Conservation (phyloP, 1,140 invertebrate genomes). For the Bombus huntii region DNA sequence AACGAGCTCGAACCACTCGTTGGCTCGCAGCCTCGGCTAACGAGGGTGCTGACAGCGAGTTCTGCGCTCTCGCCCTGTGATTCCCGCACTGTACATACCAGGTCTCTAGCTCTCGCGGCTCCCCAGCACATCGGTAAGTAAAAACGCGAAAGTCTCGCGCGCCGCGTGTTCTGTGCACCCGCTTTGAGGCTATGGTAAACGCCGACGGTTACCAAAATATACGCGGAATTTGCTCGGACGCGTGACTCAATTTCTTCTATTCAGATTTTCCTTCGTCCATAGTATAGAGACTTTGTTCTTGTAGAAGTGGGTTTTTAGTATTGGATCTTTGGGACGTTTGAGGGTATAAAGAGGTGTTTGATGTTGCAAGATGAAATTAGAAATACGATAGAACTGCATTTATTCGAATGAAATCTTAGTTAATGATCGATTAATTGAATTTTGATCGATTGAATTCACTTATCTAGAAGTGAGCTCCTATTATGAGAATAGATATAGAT, state of each 20-base stretch:
- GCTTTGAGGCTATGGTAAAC: neutral
- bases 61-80: conserved; percentile 45
- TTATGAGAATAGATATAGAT: no score
- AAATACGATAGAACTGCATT: no score
- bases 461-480: no score
- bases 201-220: neutral
- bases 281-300: no score
- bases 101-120: neutral
- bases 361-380: no score
- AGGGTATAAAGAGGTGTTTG: no score
- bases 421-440: neutral
- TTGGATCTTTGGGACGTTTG: no score
- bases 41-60: conserved; percentile 59
- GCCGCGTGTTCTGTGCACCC: neutral
- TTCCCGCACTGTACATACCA: conserved; percentile 40
- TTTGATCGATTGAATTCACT: no score
- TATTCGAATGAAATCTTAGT: no score
- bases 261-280: no score
- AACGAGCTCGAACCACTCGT: conserved; percentile 67
- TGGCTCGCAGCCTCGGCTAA: conserved; percentile 61
- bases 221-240: neutral
- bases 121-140: neutral
- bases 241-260: neutral
- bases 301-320: no score
- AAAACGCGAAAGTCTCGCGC: conserved; percentile 30